These are phyloP conservation scores for Ancistrus triradiatus DNA, from an alignment of 2,113 vertebrate species.

Conservation along the genomic window DNA sequence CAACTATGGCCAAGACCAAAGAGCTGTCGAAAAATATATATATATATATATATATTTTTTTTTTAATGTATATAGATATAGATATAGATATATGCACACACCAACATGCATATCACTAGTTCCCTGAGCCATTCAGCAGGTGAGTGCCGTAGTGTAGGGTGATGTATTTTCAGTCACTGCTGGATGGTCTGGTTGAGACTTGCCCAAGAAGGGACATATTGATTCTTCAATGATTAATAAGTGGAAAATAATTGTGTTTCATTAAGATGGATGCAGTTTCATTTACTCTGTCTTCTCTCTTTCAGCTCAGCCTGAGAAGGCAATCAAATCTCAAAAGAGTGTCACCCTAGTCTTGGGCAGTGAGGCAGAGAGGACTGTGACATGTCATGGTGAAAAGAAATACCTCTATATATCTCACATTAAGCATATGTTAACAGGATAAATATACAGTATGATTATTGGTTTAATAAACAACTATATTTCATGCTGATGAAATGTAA, in stretches of 20 bases:
- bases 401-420: background rate
- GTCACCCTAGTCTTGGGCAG: constrained; percentile 89
- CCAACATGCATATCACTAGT: constrained; percentile 8
- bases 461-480: too few relatives aligned
- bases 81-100: too few relatives aligned
- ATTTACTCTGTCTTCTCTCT: constrained; percentile 97
- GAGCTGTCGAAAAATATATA: too few relatives aligned
- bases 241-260: constrained; percentile 99
- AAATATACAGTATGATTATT: background rate
- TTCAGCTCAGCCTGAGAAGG: constrained; percentile 89
- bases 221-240: constrained; percentile 99
- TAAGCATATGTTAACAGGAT: background rate
- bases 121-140: constrained; percentile 64
- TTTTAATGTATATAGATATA: too few relatives aligned
- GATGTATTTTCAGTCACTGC: constrained; percentile 86
- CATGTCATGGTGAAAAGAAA: constrained; percentile 54
- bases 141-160: constrained; percentile 92
- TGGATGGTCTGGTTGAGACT: constrained; percentile 90
- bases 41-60: too few relatives aligned
- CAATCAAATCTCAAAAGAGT: constrained; percentile 92
- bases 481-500: too few relatives aligned
- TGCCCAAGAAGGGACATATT: constrained; percentile 97
- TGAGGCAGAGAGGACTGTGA: constrained; percentile 67
- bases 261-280: constrained; percentile 99
- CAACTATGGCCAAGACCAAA: too few relatives aligned